Evolutionary conservation across 2,113 vertebrate genomes (phyloP).

Genomic region (Sebastes fasciatus): DNA sequence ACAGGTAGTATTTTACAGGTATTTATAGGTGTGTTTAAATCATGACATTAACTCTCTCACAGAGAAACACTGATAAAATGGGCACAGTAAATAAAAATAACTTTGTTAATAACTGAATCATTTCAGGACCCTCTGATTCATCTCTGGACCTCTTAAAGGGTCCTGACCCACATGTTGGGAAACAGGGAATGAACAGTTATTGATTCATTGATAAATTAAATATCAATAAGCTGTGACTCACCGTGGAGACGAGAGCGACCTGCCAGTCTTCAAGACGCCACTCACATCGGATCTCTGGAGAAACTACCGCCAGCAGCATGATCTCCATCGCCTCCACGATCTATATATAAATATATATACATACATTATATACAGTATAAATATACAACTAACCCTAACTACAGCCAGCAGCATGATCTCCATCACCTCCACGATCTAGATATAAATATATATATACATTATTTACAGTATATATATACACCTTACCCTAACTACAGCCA

Average conservation of each 20-base stretch:
- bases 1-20: too few relatives aligned
- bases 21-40: too few relatives aligned
- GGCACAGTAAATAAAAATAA: too few relatives aligned
- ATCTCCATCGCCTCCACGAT: slow-evolving; percentile 97
- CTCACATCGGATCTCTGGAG: slow-evolving; percentile 92
- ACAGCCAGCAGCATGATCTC: slow-evolving; percentile 98
- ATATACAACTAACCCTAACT: slow-evolving; percentile 52
- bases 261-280: slow-evolving; percentile 96
- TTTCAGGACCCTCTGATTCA: too few relatives aligned
- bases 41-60: too few relatives aligned
- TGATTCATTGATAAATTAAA: too few relatives aligned
- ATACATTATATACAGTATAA: not conserved
- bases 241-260: slow-evolving; percentile 95
- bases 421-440: slow-evolving; percentile 94
- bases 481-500: slow-evolving; percentile 85
- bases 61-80: too few relatives aligned
- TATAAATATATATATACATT: slow-evolving; percentile 17
- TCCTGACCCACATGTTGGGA: too few relatives aligned
- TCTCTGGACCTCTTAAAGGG: too few relatives aligned
- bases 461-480: too few relatives aligned
- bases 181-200: too few relatives aligned
- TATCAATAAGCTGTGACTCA: slow-evolving; percentile 75
- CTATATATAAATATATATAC: slow-evolving; percentile 71
- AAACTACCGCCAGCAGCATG: slow-evolving; percentile 94
- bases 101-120: too few relatives aligned